Conservation (phyloP, 2,888 invertebrate species). For the Phaonia tiefii region DNA sequence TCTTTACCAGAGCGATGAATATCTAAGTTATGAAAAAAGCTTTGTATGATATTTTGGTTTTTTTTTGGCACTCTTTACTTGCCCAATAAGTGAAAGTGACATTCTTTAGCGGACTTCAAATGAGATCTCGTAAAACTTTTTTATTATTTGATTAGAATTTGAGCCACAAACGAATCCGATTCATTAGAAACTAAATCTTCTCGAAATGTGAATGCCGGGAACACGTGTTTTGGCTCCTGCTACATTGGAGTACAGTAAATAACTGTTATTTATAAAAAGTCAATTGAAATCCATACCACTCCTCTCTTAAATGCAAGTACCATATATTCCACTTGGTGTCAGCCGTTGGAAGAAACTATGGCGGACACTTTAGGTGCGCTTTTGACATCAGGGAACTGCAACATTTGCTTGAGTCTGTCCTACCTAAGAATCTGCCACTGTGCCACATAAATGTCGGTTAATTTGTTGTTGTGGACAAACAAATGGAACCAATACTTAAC, state of each 20-base stretch:
- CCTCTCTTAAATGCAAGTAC: neutral
- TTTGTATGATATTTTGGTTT: no score
- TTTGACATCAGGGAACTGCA: constrained; percentile 64
- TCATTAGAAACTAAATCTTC: neutral
- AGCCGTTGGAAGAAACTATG: neutral
- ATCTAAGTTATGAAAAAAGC: no score
- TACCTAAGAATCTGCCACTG: no score
- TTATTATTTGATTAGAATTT: constrained; percentile 11
- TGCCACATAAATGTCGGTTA: neutral
- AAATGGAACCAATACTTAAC: constrained; percentile 67
- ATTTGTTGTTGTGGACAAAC: constrained; percentile 14
- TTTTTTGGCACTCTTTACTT: no score
- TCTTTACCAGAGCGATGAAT: no score
- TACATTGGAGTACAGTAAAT: constrained; percentile 48
- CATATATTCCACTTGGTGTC: neutral
- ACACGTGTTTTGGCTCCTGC: constrained; percentile 59
- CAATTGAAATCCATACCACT: constrained; percentile 41
- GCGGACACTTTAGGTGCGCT: constrained; percentile 32
- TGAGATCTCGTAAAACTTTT: constrained; percentile 18
- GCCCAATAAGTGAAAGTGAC: no score
- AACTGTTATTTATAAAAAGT: constrained; percentile 60
- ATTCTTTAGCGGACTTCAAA: neutral
- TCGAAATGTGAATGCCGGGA: constrained; percentile 18
- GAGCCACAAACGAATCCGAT: neutral
- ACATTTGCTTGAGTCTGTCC: no score